Conservation (phyloP, 2,113 vertebrate genomes). For the Dromiciops gliroides region DNA sequence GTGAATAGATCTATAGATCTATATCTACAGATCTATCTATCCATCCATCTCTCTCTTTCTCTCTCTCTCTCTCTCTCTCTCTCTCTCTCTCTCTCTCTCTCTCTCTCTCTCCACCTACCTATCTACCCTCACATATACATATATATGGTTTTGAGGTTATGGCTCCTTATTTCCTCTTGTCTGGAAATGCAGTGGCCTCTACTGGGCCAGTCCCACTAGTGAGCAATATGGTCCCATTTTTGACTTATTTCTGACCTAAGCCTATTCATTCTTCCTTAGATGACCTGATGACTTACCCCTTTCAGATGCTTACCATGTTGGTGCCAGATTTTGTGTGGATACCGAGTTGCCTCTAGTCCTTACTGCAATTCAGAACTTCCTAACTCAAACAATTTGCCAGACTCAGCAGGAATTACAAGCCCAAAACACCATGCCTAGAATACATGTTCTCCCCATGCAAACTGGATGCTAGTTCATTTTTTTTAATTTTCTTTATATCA, state of each 20-base stretch:
- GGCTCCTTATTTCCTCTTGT: neutral
- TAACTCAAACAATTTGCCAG: neutral
- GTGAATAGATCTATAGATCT: too few relatives aligned
- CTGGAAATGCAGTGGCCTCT: neutral
- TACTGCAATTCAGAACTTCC: neutral
- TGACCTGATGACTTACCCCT: neutral
- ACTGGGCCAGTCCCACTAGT: neutral
- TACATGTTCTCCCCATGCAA: neutral
- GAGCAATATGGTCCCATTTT: too few relatives aligned
- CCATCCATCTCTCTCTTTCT: too few relatives aligned
- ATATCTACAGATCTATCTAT: too few relatives aligned
- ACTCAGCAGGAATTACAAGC: neutral
- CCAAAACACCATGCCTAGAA: neutral
- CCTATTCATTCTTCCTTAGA: neutral
- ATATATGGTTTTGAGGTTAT: neutral
- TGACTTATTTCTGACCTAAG: neutral
- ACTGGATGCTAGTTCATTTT: neutral
- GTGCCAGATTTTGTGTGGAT: neutral
- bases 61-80: too few relatives aligned
- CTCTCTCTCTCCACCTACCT: too few relatives aligned
- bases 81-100: too few relatives aligned
- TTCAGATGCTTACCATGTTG: neutral
- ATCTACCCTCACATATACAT: too few relatives aligned
- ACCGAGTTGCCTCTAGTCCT: neutral
- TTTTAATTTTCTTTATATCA: neutral